phyloP scores from a whole-genome alignment of 1,140 invertebrate species.

The Scylla paramamosain region DNA sequence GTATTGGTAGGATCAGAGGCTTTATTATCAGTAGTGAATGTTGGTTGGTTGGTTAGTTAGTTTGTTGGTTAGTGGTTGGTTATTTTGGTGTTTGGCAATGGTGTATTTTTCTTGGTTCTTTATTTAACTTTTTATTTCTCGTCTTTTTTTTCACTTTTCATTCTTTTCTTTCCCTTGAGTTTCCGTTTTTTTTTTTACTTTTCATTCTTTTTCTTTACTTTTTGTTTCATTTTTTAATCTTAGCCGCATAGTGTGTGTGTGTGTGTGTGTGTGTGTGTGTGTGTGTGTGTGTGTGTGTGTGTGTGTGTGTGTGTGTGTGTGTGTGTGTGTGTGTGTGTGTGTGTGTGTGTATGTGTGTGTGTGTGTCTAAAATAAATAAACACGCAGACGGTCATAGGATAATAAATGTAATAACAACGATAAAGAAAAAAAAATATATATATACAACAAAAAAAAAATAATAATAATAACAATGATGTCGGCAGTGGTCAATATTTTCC shows the following conservation, averaged over 20 bases:
- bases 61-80: no score
- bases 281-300: constrained; percentile 41
- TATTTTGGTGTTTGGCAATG: no score
- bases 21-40: no score
- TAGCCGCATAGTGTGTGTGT: neutral
- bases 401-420: no score
- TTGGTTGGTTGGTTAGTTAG: no score
- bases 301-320: constrained; percentile 41
- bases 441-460: no score
- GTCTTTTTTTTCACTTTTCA: neutral
- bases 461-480: no score
- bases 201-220: neutral
- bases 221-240: neutral
- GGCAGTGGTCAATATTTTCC: neutral
- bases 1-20: no score
- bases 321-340: constrained; percentile 41
- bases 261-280: constrained; percentile 42
- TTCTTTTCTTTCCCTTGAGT: neutral
- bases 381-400: no score
- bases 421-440: no score
- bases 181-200: neutral
- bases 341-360: constrained; percentile 28
- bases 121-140: neutral
- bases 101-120: no score
- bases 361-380: neutral